Conservation (phyloP, 2,888 invertebrate species). For the Lamellibrachia satsuma region DNA sequence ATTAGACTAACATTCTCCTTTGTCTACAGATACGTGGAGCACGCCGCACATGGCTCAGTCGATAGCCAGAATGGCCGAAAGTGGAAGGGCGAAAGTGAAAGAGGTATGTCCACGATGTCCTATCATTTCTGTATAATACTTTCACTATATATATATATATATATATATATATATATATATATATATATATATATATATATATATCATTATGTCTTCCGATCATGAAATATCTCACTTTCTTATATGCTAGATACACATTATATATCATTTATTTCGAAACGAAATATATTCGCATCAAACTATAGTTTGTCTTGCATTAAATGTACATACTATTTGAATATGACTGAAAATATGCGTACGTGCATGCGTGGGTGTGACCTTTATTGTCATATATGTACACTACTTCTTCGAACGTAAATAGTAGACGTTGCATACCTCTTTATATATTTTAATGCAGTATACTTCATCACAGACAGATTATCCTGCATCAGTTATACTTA, state of each 20-base stretch:
- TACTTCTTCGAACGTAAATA: no score
- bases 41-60: constrained; percentile 45
- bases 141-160: not conserved
- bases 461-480: no score
- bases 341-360: no score
- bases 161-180: constrained; percentile 27
- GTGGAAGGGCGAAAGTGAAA: constrained; percentile 47
- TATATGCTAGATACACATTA: not conserved
- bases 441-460: no score
- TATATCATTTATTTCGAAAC: no score
- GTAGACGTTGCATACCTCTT: no score
- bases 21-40: constrained; percentile 43
- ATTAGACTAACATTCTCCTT: constrained; percentile 17
- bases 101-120: constrained; percentile 35
- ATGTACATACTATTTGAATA: no score
- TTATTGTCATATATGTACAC: no score
- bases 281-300: no score
- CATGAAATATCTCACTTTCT: not conserved
- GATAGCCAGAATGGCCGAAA: constrained; percentile 47
- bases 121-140: not conserved
- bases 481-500: no score
- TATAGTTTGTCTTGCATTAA: no score
- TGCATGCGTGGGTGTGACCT: no score
- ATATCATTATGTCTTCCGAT: not conserved
- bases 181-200: constrained; percentile 22